Evolutionary conservation across 2,113 vertebrate species (phyloP).

Genomic region (Mionectes macconnelli): DNA sequence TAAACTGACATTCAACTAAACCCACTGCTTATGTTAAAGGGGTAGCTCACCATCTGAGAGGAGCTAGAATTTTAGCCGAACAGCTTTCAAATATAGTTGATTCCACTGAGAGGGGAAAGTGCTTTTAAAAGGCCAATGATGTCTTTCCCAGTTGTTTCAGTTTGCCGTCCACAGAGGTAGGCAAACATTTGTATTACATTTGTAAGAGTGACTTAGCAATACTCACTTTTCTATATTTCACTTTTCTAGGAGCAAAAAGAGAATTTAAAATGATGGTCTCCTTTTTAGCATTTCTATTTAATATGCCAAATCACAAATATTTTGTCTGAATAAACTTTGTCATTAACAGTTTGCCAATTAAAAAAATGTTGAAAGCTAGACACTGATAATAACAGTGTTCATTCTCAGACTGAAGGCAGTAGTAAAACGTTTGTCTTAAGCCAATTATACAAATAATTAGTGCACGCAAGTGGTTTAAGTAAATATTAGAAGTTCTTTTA

Average conservation of each 20-base stretch:
- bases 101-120: neutral
- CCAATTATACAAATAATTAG: neutral
- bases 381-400: neutral
- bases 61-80: neutral
- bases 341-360: neutral
- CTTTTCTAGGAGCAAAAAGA: neutral
- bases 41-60: neutral
- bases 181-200: neutral
- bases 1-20: neutral
- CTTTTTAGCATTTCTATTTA: neutral
- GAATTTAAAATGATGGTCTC: neutral
- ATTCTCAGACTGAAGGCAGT: neutral
- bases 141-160: neutral
- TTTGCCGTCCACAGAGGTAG: neutral
- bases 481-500: neutral
- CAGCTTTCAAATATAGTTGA: neutral
- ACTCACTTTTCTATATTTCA: neutral
- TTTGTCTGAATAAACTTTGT: neutral
- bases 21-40: neutral
- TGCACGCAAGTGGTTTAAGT: neutral
- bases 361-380: neutral
- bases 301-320: neutral
- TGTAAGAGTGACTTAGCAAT: neutral
- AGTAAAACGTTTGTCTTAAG: neutral
- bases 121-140: neutral